phyloP scores from a whole-genome alignment of 2,113 vertebrate species.

The Jaculus jaculus region DNA sequence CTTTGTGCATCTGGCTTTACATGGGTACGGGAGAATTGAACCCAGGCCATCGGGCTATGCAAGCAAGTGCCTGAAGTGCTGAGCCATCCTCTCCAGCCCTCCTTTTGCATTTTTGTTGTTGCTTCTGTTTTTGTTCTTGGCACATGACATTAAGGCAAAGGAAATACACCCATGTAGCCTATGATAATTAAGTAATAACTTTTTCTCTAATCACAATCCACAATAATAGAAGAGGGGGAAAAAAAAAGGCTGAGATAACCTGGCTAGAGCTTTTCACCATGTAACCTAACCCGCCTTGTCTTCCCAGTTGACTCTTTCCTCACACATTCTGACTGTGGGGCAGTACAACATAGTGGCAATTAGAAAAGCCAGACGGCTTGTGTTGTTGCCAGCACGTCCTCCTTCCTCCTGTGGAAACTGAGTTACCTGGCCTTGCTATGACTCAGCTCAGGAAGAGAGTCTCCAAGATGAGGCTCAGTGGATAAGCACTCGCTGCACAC shows the following conservation, averaged over 20 bases:
- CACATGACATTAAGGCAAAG: neutral
- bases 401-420: neutral
- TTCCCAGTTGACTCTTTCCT: neutral
- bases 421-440: neutral
- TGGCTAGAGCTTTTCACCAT: too few species aligned
- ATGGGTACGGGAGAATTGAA: too few species aligned
- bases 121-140: neutral
- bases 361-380: neutral
- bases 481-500: too few species aligned
- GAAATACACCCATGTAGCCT: neutral
- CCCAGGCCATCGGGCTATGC: too few species aligned
- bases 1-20: too few species aligned
- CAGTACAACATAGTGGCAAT: too few species aligned
- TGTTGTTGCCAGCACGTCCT: neutral
- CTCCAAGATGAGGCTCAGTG: neutral
- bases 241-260: neutral
- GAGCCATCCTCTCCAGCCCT: too few species aligned
- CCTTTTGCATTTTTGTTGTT: neutral
- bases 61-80: too few species aligned
- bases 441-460: neutral
- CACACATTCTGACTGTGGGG: too few species aligned
- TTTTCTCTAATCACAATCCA: neutral
- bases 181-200: neutral
- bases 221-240: neutral
- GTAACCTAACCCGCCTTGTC: fast-evolving